Conservation (phyloP, 2,113 vertebrate species). For the Zosterops pallidus region DNA sequence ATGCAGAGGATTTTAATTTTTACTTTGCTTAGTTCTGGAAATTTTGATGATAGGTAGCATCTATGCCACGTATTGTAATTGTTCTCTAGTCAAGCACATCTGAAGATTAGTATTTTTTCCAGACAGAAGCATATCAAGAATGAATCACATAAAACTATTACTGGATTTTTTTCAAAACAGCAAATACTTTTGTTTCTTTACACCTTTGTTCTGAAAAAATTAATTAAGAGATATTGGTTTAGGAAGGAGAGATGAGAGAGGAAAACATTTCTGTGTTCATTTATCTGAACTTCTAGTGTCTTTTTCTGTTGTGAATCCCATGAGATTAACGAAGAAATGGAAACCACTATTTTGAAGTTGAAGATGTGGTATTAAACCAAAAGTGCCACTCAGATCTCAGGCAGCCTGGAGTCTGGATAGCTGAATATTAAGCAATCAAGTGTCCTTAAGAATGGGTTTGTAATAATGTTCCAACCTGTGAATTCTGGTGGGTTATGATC, state of each 20-base stretch:
- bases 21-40: neutral
- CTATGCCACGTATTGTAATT: neutral
- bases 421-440: neutral
- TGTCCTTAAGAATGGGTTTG: neutral
- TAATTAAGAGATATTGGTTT: neutral
- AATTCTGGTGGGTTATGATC: neutral
- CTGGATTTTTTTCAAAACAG: neutral
- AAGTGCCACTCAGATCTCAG: neutral
- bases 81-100: neutral
- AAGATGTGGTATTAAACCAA: neutral
- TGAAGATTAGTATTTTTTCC: neutral
- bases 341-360: neutral
- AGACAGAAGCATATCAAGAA: neutral
- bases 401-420: neutral
- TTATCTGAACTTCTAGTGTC: neutral
- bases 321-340: neutral
- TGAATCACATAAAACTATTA: neutral
- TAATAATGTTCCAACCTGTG: neutral
- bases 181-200: neutral
- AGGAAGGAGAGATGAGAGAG: neutral
- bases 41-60: neutral
- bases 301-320: neutral
- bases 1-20: neutral
- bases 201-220: neutral
- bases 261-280: neutral